Conservation (phyloP, 2,113 vertebrate species). For the Xiphophorus maculatus region DNA sequence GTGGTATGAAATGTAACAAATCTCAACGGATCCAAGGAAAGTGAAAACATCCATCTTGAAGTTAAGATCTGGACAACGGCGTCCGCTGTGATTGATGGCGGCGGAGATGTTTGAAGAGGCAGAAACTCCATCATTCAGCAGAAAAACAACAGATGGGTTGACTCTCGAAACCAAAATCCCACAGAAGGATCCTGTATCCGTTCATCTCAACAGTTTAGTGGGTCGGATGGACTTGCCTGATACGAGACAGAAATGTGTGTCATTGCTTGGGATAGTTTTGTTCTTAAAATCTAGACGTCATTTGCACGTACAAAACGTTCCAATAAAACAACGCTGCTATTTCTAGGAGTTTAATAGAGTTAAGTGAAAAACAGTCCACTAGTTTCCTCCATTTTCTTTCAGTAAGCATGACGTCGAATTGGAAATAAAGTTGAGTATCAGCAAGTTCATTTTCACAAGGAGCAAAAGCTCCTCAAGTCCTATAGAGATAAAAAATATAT, state of each 20-base stretch:
- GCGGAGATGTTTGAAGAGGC: conserved; percentile 27
- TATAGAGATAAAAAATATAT: background rate
- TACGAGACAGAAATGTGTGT: background rate
- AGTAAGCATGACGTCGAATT: background rate
- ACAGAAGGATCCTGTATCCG: background rate
- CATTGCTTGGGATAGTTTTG: background rate
- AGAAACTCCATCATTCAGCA: conserved; percentile 5
- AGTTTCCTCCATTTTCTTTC: background rate
- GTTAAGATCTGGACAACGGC: conserved; percentile 45
- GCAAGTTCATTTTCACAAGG: no score
- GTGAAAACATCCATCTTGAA: conserved; percentile 56
- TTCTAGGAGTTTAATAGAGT: background rate
- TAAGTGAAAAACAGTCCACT: background rate
- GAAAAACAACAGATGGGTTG: background rate
- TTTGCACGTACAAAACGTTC: background rate
- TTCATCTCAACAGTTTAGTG: background rate
- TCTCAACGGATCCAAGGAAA: conserved; percentile 39
- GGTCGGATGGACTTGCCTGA: background rate
- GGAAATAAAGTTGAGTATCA: no score
- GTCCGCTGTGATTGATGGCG: conserved; percentile 50
- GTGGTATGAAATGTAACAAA: conserved; percentile 25
- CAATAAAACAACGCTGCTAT: background rate
- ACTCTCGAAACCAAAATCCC: background rate
- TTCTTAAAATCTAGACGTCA: background rate
- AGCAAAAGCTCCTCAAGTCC: no score